phyloP scores from a whole-genome alignment of 2,113 vertebrate species.

The Eudyptes chrysolophus region DNA sequence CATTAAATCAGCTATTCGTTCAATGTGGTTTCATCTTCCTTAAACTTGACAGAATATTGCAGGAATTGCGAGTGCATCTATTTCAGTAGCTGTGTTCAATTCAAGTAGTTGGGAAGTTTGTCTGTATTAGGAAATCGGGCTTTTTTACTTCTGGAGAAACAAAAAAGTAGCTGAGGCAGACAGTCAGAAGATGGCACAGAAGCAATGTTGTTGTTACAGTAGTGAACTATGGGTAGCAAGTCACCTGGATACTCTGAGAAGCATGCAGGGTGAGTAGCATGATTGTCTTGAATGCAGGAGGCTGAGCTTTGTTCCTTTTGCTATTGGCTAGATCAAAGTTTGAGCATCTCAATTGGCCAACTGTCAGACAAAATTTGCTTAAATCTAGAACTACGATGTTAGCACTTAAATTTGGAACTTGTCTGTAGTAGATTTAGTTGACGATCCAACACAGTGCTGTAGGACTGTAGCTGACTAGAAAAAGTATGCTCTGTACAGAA shows the following conservation, averaged over 20 bases:
- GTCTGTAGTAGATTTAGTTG: background rate
- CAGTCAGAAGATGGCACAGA: background rate
- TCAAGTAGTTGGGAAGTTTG: background rate
- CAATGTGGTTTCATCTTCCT: background rate
- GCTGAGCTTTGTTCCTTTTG: background rate
- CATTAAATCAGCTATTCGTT: background rate
- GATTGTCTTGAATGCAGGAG: background rate
- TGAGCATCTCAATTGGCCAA: accelerated
- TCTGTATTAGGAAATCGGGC: background rate
- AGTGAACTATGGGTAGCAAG: background rate
- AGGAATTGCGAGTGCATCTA: background rate
- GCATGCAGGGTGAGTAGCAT: background rate
- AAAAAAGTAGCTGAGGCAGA: background rate
- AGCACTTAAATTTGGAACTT: too few relatives aligned
- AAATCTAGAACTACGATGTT: background rate
- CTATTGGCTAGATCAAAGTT: background rate
- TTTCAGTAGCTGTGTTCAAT: background rate
- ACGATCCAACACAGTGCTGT: background rate
- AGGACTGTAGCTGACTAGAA: background rate
- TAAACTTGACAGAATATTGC: background rate
- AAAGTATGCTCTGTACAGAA: background rate
- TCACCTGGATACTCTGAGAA: background rate
- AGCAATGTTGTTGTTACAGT: background rate
- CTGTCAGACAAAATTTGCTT: background rate
- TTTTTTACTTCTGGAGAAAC: background rate